phyloP scores from a whole-genome alignment of 1,140 invertebrate species.

The Cydia fagiglandana region DNA sequence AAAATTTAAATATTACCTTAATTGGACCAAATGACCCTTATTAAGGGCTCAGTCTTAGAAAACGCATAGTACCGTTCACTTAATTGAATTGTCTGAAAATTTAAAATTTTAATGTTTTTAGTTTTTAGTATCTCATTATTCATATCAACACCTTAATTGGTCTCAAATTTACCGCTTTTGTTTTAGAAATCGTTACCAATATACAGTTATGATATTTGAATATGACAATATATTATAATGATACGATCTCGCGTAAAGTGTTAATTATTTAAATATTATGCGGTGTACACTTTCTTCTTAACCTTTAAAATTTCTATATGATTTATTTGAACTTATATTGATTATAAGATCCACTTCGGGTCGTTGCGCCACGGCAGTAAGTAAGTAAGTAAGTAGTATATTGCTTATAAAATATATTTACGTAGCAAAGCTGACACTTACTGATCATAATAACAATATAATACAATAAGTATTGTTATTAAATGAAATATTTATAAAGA shows the following conservation, averaged over 20 bases:
- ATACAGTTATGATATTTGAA: conserved; percentile 36
- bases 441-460: no score
- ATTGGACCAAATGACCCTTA: conserved; percentile 36
- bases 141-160: conserved; percentile 17
- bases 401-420: no score
- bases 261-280: conserved; percentile 34
- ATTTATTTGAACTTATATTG: background rate
- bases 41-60: conserved; percentile 17
- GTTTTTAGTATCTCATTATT: background rate
- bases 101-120: background rate
- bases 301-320: background rate
- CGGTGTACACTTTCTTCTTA: background rate
- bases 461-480: no score
- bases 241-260: background rate
- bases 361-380: no score
- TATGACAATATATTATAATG: conserved; percentile 2
- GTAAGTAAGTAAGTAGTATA: no score
- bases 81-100: background rate
- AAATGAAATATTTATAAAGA: no score
- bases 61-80: background rate
- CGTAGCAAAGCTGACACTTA: no score
- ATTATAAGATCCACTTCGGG: no score
- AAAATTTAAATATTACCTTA: conserved; percentile 47
- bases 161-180: background rate
- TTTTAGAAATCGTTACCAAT: conserved; percentile 37